Evolutionary conservation across 2,888 invertebrate genomes (phyloP).

Genomic region (Eulithis testata): DNA sequence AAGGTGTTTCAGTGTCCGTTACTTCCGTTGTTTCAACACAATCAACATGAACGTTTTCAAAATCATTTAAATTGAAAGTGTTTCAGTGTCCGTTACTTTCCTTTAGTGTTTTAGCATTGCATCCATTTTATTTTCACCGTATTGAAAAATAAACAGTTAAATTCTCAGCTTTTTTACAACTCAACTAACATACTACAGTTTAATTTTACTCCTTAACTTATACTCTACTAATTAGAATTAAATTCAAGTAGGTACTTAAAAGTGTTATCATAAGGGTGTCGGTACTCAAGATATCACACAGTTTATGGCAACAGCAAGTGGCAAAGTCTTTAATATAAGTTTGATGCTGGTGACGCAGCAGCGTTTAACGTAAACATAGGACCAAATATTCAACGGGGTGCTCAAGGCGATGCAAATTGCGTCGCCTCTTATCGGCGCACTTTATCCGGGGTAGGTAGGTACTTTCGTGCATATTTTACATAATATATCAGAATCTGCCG

Average conservation of each 20-base stretch:
- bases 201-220: neutral
- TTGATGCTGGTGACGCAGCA: conserved; percentile 30
- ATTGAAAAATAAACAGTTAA: neutral
- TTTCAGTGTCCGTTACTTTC: conserved; percentile 13
- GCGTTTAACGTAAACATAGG: conserved; percentile 73
- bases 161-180: neutral
- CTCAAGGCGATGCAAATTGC: conserved; percentile 79
- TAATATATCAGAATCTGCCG: conserved; percentile 69
- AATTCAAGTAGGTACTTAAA: neutral
- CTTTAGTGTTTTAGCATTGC: neutral
- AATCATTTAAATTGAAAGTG: conserved; percentile 11
- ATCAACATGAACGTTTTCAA: conserved; percentile 28
- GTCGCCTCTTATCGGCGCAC: conserved; percentile 78
- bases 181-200: neutral
- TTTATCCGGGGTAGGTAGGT: conserved; percentile 69
- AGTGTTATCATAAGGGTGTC: neutral
- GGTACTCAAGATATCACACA: neutral
- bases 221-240: no score
- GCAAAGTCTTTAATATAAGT: conserved; percentile 11
- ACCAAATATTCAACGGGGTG: conserved; percentile 65
- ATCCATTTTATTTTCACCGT: neutral
- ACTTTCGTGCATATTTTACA: conserved; percentile 81
- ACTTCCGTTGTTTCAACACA: conserved; percentile 25
- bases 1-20: conserved; percentile 18
- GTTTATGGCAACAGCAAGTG: conserved; percentile 10